phyloP scores from a whole-genome alignment of 2,888 invertebrate species.

The Selenia dentaria region DNA sequence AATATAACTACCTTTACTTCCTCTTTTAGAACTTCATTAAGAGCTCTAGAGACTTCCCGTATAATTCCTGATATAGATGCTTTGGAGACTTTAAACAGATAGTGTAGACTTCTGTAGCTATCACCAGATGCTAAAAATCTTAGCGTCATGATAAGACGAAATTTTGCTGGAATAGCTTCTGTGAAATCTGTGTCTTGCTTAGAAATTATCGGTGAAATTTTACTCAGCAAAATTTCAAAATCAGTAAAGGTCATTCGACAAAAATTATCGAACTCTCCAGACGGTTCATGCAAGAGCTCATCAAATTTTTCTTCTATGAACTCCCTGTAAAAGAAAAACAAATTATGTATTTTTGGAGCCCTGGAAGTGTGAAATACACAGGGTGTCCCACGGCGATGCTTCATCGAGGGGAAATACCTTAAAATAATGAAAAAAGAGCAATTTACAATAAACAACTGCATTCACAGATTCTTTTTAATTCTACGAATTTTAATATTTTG shows the following conservation, averaged over 20 bases:
- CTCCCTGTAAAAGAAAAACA: too few species aligned
- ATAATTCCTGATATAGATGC: conserved; percentile 40
- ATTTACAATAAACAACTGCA: too few species aligned
- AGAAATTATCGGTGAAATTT: conserved; percentile 41
- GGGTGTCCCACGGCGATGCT: too few species aligned
- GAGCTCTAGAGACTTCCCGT: conserved; percentile 40
- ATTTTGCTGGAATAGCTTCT: conserved; percentile 36
- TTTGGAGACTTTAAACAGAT: conserved; percentile 40
- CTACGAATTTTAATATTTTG: too few species aligned
- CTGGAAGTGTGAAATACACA: too few species aligned
- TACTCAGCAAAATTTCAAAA: conserved; percentile 42
- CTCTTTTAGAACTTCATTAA: conserved; percentile 41
- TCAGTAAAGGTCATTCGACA: conserved; percentile 38
- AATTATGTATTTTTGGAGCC: too few species aligned
- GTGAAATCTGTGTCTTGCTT: conserved; percentile 41
- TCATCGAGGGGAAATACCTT: too few species aligned
- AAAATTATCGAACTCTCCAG: too few species aligned
- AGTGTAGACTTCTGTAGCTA: conserved; percentile 33
- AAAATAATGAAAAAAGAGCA: too few species aligned
- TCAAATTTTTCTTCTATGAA: too few species aligned
- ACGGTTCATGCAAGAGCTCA: too few species aligned
- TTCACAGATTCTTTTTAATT: too few species aligned
- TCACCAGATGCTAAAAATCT: conserved; percentile 40
- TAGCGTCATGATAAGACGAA: conserved; percentile 42
- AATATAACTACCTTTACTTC: conserved; percentile 35